Percentiles rank a stretch among this genome's conserved stretches.
phyloP scores from a whole-genome alignment of 2,113 vertebrate species.

The Dendrocopos noguchii region DNA sequence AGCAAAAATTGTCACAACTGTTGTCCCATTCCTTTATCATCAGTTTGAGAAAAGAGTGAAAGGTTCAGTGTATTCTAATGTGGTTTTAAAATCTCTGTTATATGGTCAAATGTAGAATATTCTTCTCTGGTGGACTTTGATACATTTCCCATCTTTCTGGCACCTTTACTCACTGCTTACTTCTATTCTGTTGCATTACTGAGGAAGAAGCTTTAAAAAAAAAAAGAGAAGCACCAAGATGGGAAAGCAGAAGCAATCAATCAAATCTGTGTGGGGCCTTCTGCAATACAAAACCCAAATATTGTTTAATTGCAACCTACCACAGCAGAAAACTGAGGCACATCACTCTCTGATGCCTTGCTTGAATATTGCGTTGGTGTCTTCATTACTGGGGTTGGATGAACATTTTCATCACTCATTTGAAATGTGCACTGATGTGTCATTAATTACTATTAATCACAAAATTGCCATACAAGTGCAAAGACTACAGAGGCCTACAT shows the following conservation, averaged over 20 bases:
- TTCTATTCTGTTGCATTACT: not conserved
- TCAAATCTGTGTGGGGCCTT: not conserved
- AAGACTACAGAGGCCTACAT: constrained; percentile 10
- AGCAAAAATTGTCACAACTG: not conserved
- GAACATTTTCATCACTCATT: constrained; percentile 63
- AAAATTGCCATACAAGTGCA: constrained; percentile 55
- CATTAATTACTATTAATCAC: constrained; percentile 75
- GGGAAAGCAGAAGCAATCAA: constrained; percentile 1
- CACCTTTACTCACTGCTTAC: not conserved
- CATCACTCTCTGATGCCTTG: not conserved
- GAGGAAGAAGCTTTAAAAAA: not conserved
- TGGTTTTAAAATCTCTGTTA: not conserved
- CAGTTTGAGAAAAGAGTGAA: not conserved
- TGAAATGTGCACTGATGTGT: constrained; percentile 55
- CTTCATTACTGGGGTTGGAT: constrained; percentile 27
- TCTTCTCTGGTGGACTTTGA: not conserved
- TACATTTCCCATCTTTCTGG: not conserved
- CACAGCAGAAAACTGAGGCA: constrained; percentile 34
- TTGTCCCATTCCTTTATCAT: not conserved
- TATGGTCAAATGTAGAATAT: not conserved
- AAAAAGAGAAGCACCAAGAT: not conserved
- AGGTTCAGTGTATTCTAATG: not conserved
- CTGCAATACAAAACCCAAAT: constrained; percentile 38
- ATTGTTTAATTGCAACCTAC: constrained; percentile 34
- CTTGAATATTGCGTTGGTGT: not conserved